These are phyloP conservation scores for Pseudomyrmex concolor DNA, from an alignment of 1,140 invertebrate species.

Conservation along the genomic window DNA sequence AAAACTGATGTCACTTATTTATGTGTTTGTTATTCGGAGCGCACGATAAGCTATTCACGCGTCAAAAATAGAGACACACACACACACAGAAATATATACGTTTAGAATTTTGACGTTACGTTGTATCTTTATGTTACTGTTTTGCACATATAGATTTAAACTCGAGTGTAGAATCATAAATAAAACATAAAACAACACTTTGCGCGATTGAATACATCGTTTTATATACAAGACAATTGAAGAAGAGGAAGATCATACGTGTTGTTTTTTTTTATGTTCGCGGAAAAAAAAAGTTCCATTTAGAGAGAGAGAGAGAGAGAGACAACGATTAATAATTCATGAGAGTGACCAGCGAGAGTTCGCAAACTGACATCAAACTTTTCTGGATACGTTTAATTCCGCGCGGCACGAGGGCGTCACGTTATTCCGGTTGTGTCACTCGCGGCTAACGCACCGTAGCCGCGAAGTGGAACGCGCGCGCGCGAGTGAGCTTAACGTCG, in stretches of 20 bases:
- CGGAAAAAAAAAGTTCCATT: conserved; percentile 7
- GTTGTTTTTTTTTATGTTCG: background rate
- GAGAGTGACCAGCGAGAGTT: conserved; percentile 35
- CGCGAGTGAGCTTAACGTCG: conserved; percentile 26
- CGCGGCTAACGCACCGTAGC: conserved; percentile 34
- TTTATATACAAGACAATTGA: background rate
- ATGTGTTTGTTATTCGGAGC: background rate
- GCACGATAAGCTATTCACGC: background rate
- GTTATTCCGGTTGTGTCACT: conserved; percentile 40
- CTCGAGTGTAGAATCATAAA: background rate
- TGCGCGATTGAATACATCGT: background rate
- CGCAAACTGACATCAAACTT: conserved; percentile 47
- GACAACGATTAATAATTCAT: conserved; percentile 49
- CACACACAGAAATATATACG: too few species aligned
- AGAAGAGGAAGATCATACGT: too few species aligned
- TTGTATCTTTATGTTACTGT: background rate
- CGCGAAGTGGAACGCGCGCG: conserved; percentile 33
- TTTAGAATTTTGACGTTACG: background rate
- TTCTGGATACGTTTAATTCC: conserved; percentile 44
- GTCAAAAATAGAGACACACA: background rate
- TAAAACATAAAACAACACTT: background rate
- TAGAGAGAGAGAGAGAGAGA: background rate
- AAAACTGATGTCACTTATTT: conserved; percentile 5
- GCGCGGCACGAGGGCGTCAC: conserved; percentile 2
- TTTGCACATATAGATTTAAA: background rate